Evolutionary conservation across 2,113 vertebrate genomes (phyloP).

Genomic region (Callaeas wilsoni): DNA sequence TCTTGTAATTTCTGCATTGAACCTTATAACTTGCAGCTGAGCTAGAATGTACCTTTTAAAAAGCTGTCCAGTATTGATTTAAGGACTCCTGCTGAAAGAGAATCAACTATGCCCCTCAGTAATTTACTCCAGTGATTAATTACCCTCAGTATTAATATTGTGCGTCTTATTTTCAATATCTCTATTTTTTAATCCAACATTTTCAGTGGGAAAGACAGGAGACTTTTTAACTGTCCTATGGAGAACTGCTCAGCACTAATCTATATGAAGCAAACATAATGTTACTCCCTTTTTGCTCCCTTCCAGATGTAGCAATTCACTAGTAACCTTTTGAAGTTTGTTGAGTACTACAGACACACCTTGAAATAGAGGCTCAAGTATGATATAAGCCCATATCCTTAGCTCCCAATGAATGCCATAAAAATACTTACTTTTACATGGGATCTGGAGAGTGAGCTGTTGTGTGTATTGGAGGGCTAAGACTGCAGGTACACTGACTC

Average conservation of each 20-base stretch:
- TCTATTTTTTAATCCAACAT: background rate
- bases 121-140: slow-evolving; percentile 16
- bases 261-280: background rate
- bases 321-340: background rate
- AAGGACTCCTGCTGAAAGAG: background rate
- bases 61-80: background rate
- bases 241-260: background rate
- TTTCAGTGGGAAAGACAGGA: background rate
- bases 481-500: background rate
- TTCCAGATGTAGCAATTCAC: background rate
- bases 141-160: background rate
- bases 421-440: background rate
- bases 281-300: background rate
- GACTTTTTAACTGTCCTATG: background rate
- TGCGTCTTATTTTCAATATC: background rate
- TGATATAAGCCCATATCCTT: background rate
- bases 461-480: background rate
- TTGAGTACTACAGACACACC: background rate
- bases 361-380: background rate
- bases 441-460: background rate
- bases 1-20: background rate
- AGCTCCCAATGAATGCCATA: background rate
- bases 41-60: background rate
- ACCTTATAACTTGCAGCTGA: background rate
- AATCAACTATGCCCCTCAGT: background rate